phyloP scores from a whole-genome alignment of 2,113 vertebrate genomes.

The Cardinalis cardinalis region DNA sequence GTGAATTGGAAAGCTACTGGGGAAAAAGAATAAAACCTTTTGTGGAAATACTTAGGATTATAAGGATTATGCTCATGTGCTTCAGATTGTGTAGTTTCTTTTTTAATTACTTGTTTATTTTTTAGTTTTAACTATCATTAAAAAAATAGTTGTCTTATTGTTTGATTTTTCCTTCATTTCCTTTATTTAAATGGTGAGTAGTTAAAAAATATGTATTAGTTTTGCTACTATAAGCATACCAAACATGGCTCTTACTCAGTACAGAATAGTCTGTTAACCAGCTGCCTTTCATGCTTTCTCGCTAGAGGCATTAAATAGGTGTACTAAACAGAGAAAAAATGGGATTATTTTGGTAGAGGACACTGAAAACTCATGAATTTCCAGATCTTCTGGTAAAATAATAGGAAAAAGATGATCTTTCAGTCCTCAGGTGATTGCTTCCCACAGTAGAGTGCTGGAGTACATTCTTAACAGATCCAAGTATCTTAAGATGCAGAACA shows the following conservation, averaged over 20 bases:
- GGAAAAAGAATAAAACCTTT: constrained; percentile 48
- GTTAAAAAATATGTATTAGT: background rate
- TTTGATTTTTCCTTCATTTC: background rate
- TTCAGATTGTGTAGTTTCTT: constrained; percentile 52
- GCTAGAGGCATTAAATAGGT: background rate
- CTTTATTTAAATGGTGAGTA: background rate
- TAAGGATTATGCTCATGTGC: constrained; percentile 60
- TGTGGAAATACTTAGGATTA: constrained; percentile 51
- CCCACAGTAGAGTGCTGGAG: background rate
- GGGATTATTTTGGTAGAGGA: background rate
- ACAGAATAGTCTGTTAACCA: background rate
- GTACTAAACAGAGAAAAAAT: background rate
- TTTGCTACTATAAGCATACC: background rate
- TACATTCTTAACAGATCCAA: background rate
- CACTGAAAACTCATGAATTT: background rate
- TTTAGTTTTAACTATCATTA: background rate
- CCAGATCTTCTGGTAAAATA: background rate
- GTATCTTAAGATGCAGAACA: background rate
- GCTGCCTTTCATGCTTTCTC: background rate
- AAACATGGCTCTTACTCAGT: background rate
- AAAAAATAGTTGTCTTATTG: background rate
- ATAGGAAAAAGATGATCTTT: background rate
- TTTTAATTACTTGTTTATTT: constrained; percentile 21
- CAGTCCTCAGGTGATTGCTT: background rate
- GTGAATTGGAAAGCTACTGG: constrained; percentile 32